These are phyloP conservation scores for Drosophila phalerata DNA, from an alignment of 2,888 invertebrate genomes.

Conservation along the genomic window DNA sequence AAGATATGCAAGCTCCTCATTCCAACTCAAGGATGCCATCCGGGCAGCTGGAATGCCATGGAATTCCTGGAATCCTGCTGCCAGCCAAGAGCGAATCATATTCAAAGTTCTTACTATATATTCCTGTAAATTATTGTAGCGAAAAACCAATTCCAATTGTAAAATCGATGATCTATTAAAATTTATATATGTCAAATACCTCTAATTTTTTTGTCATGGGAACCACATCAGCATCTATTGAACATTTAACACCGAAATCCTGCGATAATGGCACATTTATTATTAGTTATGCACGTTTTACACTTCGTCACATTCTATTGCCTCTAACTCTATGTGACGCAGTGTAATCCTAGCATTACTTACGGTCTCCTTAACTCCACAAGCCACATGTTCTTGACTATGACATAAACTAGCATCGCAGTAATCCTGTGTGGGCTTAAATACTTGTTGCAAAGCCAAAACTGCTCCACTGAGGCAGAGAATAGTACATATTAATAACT, in stretches of 20 bases:
- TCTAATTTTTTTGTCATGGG: neutral
- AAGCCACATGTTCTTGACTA: constrained; percentile 7
- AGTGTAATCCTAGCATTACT: constrained; percentile 6
- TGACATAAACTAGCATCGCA: constrained; percentile 5
- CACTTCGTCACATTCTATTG: neutral
- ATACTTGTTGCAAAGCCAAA: neutral
- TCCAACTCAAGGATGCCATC: constrained; percentile 48
- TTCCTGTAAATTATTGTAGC: fast-evolving
- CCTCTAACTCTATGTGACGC: neutral
- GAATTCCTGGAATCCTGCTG: constrained; percentile 17
- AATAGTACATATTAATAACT: constrained; percentile 1
- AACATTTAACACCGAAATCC: constrained; percentile 28
- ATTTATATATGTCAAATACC: no score
- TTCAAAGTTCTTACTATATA: constrained; percentile 18
- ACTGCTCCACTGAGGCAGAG: neutral
- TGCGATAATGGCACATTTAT: constrained; percentile 8
- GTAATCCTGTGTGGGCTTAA: neutral
- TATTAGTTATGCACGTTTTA: neutral
- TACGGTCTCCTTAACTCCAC: neutral
- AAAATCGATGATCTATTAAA: no score
- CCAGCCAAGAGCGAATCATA: constrained; percentile 32
- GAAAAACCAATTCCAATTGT: no score
- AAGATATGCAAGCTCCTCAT: constrained; percentile 38
- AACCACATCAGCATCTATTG: constrained; percentile 25
- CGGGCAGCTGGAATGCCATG: constrained; percentile 26